phyloP scores from a whole-genome alignment of 2,888 invertebrate genomes.

The Tupiocoris notatus region DNA sequence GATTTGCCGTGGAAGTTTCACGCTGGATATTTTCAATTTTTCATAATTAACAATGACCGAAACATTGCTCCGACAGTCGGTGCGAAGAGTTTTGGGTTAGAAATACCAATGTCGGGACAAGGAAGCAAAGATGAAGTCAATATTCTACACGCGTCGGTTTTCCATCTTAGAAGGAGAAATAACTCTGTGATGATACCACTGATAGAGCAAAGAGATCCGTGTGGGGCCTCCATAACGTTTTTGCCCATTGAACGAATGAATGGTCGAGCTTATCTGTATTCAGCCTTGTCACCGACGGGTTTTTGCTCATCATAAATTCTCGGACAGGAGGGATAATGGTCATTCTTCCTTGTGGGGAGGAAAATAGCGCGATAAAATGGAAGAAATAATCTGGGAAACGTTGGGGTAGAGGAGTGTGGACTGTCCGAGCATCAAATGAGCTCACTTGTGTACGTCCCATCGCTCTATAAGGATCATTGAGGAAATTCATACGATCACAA shows the following conservation, averaged over 20 bases:
- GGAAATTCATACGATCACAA: too few species aligned
- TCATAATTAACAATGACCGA: too few species aligned
- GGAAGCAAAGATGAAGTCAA: neutral
- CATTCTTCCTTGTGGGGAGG: neutral
- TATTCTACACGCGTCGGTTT: neutral
- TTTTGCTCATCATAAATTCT: conserved; percentile 12
- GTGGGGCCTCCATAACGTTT: neutral
- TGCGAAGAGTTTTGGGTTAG: neutral
- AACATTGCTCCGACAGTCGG: too few species aligned
- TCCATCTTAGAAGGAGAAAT: neutral
- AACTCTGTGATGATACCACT: neutral
- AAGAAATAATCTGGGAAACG: neutral
- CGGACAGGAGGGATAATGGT: neutral
- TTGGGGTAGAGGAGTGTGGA: neutral
- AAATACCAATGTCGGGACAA: neutral
- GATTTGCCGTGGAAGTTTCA: too few species aligned
- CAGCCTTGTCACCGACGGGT: neutral
- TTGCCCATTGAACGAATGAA: neutral
- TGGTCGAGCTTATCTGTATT: conserved; percentile 4
- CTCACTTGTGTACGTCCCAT: too few species aligned
- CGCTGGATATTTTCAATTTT: too few species aligned
- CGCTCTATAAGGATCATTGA: too few species aligned
- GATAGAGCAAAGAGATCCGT: neutral
- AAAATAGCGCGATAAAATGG: neutral
- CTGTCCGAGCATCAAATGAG: neutral